phyloP scores from a whole-genome alignment of 2,797 vertebrate genomes.

The Phoebastria nigripes region DNA sequence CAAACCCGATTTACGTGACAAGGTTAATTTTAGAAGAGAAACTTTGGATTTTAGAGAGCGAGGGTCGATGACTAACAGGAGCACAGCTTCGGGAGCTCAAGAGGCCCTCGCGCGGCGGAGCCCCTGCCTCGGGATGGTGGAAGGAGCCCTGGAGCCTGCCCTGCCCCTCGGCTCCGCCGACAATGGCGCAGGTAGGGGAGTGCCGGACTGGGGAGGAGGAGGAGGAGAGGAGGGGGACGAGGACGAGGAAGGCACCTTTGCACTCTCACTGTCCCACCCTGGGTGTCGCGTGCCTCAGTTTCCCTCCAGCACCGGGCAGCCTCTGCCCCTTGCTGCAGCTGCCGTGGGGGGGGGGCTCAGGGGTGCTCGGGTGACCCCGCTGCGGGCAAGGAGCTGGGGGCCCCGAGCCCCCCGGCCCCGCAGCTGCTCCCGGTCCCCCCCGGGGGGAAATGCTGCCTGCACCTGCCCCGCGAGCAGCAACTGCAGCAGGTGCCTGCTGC shows the following conservation, averaged over 20 bases:
- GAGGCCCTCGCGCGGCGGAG: fast-evolving
- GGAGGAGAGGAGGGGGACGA: no score
- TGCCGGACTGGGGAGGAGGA: not conserved
- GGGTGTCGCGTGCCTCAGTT: not conserved
- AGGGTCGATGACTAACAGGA: fast-evolving
- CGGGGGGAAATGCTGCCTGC: not conserved
- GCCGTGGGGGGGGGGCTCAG: not conserved
- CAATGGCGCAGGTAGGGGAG: not conserved
- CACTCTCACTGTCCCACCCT: fast-evolving
- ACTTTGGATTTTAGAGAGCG: not conserved
- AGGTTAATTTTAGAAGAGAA: not conserved
- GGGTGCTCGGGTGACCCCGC: not conserved
- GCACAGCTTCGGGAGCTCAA: not conserved
- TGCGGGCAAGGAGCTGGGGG: not conserved
- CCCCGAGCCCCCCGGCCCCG: no score
- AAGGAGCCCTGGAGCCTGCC: not conserved
- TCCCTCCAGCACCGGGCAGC: not conserved
- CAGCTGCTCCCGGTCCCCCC: not conserved
- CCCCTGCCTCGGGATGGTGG: not conserved
- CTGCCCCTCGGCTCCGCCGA: not conserved
- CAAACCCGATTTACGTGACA: fast-evolving
- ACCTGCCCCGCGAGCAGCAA: not conserved
- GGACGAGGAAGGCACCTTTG: not conserved
- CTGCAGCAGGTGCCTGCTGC: not conserved
- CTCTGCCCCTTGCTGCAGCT: not conserved